These are phyloP conservation scores for Anthophora plumipes DNA, from an alignment of 2,888 invertebrate genomes.

Conservation along the genomic window DNA sequence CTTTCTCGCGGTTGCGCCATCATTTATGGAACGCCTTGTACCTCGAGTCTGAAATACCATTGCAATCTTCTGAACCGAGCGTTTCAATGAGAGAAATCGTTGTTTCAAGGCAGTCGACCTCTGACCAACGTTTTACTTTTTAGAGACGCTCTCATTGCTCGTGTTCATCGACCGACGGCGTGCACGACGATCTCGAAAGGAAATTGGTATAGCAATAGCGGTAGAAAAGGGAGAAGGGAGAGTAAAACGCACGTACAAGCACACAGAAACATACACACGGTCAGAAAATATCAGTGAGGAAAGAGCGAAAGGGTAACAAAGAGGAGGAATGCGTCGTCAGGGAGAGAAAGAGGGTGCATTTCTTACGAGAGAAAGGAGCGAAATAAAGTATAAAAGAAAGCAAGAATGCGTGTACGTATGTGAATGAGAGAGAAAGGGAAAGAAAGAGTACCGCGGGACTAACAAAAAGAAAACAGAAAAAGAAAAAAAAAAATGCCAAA, in stretches of 20 bases:
- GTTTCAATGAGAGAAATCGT: background rate
- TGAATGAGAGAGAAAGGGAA: constrained; percentile 12
- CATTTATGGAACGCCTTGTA: too few relatives aligned
- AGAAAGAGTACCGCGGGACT: constrained; percentile 56
- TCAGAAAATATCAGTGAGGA: background rate
- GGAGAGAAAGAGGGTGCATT: constrained; percentile 5
- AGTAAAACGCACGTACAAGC: constrained; percentile 4
- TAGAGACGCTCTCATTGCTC: background rate
- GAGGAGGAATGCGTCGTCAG: constrained; percentile 2
- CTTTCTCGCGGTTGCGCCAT: too few relatives aligned
- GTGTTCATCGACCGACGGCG: background rate
- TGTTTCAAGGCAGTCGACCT: constrained; percentile 1
- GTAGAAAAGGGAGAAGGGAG: background rate
- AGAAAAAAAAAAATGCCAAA: constrained; percentile 70
- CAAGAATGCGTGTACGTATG: background rate
- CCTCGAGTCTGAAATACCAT: background rate
- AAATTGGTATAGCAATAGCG: background rate
- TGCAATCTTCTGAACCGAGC: background rate
- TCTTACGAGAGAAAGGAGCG: constrained; percentile 5
- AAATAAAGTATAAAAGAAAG: background rate
- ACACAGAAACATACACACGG: background rate
- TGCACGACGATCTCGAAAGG: background rate
- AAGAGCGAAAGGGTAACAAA: constrained; percentile 1
- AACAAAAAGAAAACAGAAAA: constrained; percentile 46
- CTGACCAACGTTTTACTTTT: background rate